Conservation (phyloP, 2,888 invertebrate genomes). For the Cryptosula pallasiana region DNA sequence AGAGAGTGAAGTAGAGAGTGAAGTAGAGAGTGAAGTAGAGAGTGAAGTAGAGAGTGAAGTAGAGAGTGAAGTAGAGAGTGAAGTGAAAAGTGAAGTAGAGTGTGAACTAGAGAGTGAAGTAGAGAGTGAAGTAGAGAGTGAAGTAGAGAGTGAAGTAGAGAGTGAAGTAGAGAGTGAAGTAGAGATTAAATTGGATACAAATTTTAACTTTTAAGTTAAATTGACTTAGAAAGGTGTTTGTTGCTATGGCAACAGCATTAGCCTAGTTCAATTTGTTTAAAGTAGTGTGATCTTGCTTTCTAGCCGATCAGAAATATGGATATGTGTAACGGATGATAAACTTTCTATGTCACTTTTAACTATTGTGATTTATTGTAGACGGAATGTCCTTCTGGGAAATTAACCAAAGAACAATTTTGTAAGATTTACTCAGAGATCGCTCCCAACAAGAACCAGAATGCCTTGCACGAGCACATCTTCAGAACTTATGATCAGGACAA, state of each 20-base stretch:
- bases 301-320: too few species aligned
- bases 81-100: neutral
- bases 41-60: neutral
- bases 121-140: conserved; percentile 1
- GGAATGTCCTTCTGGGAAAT: conserved; percentile 22
- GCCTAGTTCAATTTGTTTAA: too few species aligned
- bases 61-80: neutral
- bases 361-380: neutral
- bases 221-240: too few species aligned
- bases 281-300: too few species aligned
- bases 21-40: neutral
- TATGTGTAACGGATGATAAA: too few species aligned
- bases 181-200: too few species aligned
- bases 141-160: neutral
- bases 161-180: neutral
- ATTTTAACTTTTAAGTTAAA: too few species aligned
- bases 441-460: neutral
- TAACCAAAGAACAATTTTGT: conserved; percentile 23
- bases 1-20: conserved; percentile 22
- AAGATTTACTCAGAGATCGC: conserved; percentile 20
- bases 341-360: too few species aligned
- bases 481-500: conserved; percentile 70
- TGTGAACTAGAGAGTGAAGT: neutral
- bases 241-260: too few species aligned
- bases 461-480: conserved; percentile 36